Conservation (phyloP, 2,888 invertebrate genomes). For the Spisula subtruncata region DNA sequence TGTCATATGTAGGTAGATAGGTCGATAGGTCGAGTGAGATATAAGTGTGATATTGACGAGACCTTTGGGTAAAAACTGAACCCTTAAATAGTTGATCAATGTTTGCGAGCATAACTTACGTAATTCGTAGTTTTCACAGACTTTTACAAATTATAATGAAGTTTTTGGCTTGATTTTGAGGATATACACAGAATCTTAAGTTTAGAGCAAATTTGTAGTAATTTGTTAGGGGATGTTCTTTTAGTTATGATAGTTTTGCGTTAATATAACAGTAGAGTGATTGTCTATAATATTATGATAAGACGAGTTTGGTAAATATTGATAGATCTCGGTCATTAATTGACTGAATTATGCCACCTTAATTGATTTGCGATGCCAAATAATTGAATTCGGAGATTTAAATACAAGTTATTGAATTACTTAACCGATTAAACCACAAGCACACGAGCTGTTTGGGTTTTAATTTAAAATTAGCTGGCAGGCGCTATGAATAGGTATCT, state of each 20-base stretch:
- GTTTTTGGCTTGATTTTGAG: too few relatives aligned
- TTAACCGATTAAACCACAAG: slow-evolving; percentile 42
- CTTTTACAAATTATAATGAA: too few relatives aligned
- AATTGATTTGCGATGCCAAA: slow-evolving; percentile 36
- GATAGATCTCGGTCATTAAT: slow-evolving; percentile 28
- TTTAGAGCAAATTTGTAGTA: too few relatives aligned
- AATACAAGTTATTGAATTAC: slow-evolving; percentile 26
- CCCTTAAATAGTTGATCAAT: not conserved
- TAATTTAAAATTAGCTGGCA: slow-evolving; percentile 47
- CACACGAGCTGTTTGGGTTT: not conserved
- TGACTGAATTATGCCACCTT: slow-evolving; percentile 41
- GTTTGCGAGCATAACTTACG: too few relatives aligned
- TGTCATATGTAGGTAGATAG: not conserved
- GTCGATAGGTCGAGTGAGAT: not conserved
- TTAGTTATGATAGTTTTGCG: too few relatives aligned
- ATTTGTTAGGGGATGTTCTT: too few relatives aligned
- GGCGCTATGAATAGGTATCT: slow-evolving; percentile 39
- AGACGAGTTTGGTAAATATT: not conserved
- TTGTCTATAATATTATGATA: not conserved
- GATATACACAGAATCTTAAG: too few relatives aligned
- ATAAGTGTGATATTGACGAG: not conserved
- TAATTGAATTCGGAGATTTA: slow-evolving; percentile 16
- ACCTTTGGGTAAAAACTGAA: not conserved
- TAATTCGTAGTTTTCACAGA: too few relatives aligned
- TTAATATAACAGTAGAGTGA: not conserved